These are phyloP conservation scores for Artibeus lituratus DNA, from an alignment of 2,797 vertebrate species.

Conservation along the genomic window DNA sequence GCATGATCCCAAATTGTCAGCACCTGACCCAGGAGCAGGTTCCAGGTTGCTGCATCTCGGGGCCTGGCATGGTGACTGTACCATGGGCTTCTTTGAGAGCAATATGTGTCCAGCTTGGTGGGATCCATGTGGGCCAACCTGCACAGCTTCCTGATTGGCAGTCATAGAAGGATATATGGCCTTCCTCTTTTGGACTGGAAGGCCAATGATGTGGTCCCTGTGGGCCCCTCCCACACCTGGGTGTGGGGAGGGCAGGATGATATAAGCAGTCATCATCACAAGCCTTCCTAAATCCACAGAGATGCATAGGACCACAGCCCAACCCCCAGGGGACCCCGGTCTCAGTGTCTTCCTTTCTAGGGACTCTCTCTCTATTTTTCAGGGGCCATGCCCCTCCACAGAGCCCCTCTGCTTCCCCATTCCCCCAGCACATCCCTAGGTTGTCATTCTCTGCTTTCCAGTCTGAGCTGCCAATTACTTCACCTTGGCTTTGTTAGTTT, in stretches of 20 bases:
- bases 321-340: not conserved
- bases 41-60: fast-evolving
- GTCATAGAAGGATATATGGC: not conserved
- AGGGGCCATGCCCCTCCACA: fast-evolving
- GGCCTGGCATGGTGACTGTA: not conserved
- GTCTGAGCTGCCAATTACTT: not conserved
- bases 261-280: not conserved
- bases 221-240: not conserved
- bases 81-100: not conserved
- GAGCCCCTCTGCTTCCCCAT: not conserved
- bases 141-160: not conserved
- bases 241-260: not conserved
- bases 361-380: not conserved
- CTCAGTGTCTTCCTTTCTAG: not conserved
- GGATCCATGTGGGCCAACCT: too few species aligned
- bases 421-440: not conserved
- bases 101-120: not conserved
- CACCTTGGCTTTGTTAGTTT: not conserved
- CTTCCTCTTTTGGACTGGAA: not conserved
- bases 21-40: not conserved
- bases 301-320: not conserved
- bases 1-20: not conserved
- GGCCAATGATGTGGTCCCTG: not conserved
- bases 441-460: not conserved
- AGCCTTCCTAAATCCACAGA: not conserved